Evolutionary conservation across 1,140 invertebrate species (phyloP), one percentile per base, ranked within the genome.

Genomic region (Eciton burchellii): DNA sequence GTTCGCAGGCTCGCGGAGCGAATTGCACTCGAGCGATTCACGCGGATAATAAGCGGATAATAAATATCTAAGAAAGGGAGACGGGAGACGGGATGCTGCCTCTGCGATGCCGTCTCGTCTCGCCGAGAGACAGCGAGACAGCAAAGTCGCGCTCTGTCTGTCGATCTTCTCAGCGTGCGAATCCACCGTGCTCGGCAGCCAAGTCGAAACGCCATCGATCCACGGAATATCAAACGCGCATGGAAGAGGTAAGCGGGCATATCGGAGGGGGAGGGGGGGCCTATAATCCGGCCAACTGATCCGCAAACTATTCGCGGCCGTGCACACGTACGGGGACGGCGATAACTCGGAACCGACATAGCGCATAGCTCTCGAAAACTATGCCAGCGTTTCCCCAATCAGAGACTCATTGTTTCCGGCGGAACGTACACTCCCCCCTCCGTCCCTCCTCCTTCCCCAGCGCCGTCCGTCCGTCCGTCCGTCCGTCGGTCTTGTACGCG

Each of bases 371-470:
- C 21, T 49, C 62, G 68, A 85, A 85, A 86, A 82, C 70, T 86
- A 86, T 82, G 84, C 77, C 71, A 79, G 76, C 62, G n/a, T 85
- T 86, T 82, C 81, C 74, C 74, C 84, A 87, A 86, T 86, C 81
- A 86, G 76, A 81, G 72, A 83, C 71, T 87, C 85, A 87, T 86
- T 83, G 81, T 86, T 86, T 82, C 73, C 60, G 72, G 19, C 56
- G 59, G 66, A 79, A 85, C 49, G 76, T 74, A 35, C n/a, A n/a
- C n/a, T n/a, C n/a, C n/a, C n/a, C n/a, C n/a, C n/a, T n/a, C n/a
- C n/a, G n/a, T n/a, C n/a, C n/a, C n/a, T n/a, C n/a, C n/a, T n/a
- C n/a, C n/a, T n/a, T n/a, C n/a, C n/a, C n/a, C n/a, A n/a, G n/a
- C n/a, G n/a, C 60, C 66, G 43, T 70, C 57, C 57, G 81, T 54